Base-by-base conservation (phyloP, 1,140 invertebrate genomes). In the Megalopta genalis region DNA sequence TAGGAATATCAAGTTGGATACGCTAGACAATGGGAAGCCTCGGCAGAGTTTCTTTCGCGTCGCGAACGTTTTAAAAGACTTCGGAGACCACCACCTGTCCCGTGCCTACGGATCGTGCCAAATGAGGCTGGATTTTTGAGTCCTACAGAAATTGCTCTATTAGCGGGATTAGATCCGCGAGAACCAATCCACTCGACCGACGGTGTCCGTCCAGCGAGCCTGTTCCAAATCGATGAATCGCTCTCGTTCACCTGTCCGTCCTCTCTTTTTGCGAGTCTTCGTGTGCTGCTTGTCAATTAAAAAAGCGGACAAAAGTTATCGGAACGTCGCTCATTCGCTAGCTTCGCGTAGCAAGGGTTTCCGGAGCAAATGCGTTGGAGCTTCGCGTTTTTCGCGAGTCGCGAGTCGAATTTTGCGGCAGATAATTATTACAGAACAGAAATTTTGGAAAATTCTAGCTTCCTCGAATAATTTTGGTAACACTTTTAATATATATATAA, bases 101-200 rank as follows among this genome's bases (percentile, higher is more conserved):
- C 3, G 23, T 46, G 54, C 5, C 42, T 23, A 25, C 27, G 68
- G 46, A 52, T 23, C 60, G 68, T 81, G 69, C 63, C 67, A 74
- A 78, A 54, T 42, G 68, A 79, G 27, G 69, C 42, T 32, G 65
- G 68, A 73, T 63, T 59, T 62, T 59, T 62, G 57, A 81, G 72
- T 66, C 69, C 54, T 77, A 75, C 63, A 83, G 81, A 69, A 64
- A 83, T 85, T 62, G 81, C 39, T 77, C 82, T 83, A 85, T 85
- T 85, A 83, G 81, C 54, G 18, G 75, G 73, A 85, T 81, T 85
- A 85, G 78, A 81, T 74, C 60, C 59, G 27, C 37, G 59, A 60
- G 54, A n/a, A n/a, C 63, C 81, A 74, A 77, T 85, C 77, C 67
- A 69, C 32, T 73, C 27, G 25, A 25, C 54, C 60, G 25, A 54